Base-by-base conservation (phyloP, 1,140 invertebrate species). In the Polypedilum pembai region DNA sequence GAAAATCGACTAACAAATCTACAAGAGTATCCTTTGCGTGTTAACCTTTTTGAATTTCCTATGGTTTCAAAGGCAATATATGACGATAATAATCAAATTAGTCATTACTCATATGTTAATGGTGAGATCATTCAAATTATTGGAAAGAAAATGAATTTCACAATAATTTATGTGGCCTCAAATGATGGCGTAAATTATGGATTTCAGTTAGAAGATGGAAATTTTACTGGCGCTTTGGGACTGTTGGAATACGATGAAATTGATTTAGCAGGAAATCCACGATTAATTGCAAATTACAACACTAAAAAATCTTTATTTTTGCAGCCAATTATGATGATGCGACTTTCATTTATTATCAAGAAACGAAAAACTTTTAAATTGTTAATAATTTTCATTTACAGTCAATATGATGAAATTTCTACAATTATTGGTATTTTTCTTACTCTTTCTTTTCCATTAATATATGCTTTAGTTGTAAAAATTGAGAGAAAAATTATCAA, bases 1-100 rank as follows among this genome's bases (percentile, higher is more conserved):
- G 17, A 69, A 0, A 1, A 18, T 1, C 65, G 65, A 69, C 3
- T 21, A 0, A 10, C 17, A 69, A 69, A 69, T 21, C 20, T 69
- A 69, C 65, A 69, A 8, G n/a, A 21, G 20, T 69, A 8, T 69
- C 65, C 65, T 7, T 20, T 69, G 17, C 17, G 65, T 20, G 20
- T 69, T 2, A 21, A 69, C 7, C n/a, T 69, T 69, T 69, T 69
- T 21, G 65, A 69, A 20, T 69, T 69, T 69, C 65, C 65, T 8
- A 69, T 69, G 65, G 18, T 21, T 18, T 20, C 17, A 8, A 69
- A 69, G 20, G 15, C 15, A 18, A 18, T 18, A 20, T n/a, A n/a
- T 7, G 65, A 69, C 10, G 17, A 21, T 18, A 69, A 69, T 69
- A 18, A 21, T 20, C 8, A 21, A 21, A 20, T 18, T 18, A 69